These are phyloP conservation scores for Acanthosepion pharaonis DNA, from an alignment of 2,888 invertebrate species.

Conservation along the genomic window DNA sequence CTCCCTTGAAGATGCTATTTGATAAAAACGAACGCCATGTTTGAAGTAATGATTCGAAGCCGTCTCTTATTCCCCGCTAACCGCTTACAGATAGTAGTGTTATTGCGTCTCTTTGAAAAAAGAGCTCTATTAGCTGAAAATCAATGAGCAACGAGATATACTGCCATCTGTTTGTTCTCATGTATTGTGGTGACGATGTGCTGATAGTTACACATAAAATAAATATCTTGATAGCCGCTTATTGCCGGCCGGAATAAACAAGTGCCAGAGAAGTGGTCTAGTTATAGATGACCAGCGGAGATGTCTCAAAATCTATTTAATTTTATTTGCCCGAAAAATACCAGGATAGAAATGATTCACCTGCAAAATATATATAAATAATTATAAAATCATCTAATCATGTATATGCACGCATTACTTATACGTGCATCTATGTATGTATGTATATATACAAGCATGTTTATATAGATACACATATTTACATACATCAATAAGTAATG, in stretches of 20 bases:
- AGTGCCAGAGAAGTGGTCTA: no score
- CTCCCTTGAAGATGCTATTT: conserved; percentile 33
- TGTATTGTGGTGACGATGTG: conserved; percentile 9
- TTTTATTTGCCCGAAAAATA: neutral
- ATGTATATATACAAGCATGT: neutral
- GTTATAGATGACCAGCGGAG: neutral
- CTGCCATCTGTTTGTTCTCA: conserved; percentile 33
- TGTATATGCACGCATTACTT: neutral
- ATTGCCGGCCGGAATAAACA: neutral
- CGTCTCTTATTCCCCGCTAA: conserved; percentile 4
- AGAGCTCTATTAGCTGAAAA: conserved; percentile 12
- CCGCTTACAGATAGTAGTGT: conserved; percentile 33
- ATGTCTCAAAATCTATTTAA: neutral
- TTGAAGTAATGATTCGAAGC: neutral
- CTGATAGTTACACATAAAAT: conserved; percentile 33
- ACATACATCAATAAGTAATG: neutral
- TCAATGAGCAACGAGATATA: conserved; percentile 12
- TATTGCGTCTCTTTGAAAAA: conserved; percentile 21
- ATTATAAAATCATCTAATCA: neutral
- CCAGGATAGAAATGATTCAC: neutral
- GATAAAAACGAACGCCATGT: conserved; percentile 33
- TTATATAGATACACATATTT: neutral
- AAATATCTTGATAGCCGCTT: conserved; percentile 33
- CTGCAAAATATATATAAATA: neutral
- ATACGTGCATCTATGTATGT: neutral